These are phyloP conservation scores for Jaculus jaculus DNA, from an alignment of 2,113 vertebrate species.

Conservation along the genomic window DNA sequence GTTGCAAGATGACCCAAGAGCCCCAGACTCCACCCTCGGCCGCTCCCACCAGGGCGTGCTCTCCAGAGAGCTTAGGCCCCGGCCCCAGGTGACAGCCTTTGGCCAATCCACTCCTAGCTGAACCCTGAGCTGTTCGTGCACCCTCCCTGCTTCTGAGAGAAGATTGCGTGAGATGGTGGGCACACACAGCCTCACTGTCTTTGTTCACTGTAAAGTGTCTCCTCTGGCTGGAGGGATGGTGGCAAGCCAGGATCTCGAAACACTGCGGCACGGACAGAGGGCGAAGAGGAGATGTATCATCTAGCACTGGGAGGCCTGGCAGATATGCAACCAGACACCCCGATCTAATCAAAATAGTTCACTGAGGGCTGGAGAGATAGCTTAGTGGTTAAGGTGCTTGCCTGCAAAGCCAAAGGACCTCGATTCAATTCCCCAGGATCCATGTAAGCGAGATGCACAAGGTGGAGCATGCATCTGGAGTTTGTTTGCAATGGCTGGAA, in stretches of 20 bases:
- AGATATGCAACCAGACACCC: background rate
- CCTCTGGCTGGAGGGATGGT: background rate
- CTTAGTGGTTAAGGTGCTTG: too few relatives aligned
- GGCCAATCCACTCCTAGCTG: background rate
- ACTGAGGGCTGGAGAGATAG: too few relatives aligned
- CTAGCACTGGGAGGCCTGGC: background rate
- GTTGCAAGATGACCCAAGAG: rapidly evolving
- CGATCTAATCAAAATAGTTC: background rate
- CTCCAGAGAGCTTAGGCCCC: background rate
- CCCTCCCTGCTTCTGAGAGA: background rate
- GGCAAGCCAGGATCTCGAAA: too few relatives aligned
- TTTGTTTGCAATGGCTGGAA: too few relatives aligned
- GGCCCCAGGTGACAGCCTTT: background rate
- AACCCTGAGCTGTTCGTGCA: background rate
- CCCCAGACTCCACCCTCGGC: background rate
- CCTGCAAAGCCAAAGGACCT: too few relatives aligned
- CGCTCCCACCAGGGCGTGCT: background rate
- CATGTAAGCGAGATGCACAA: too few relatives aligned
- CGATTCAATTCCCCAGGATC: too few relatives aligned
- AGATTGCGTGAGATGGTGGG: background rate
- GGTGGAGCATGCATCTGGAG: too few relatives aligned
- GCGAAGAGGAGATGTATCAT: background rate
- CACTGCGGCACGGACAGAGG: background rate
- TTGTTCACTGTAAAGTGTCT: too few relatives aligned
- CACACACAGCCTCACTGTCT: background rate